Conservation (phyloP, 2,797 vertebrate genomes). For the Pseudochromis fuscus region DNA sequence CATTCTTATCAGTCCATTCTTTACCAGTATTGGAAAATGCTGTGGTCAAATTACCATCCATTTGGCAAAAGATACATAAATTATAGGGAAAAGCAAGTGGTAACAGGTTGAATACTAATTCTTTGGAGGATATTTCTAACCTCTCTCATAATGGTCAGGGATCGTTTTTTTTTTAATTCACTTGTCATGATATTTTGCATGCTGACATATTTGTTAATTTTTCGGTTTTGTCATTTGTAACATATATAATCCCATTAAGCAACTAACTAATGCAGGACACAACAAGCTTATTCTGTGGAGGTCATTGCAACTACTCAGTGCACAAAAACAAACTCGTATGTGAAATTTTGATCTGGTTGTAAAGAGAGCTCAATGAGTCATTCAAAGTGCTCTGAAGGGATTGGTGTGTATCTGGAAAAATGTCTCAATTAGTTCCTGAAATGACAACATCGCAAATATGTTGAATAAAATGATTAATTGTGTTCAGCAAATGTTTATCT, state of each 20-base stretch:
- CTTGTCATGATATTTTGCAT: neutral
- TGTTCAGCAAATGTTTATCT: neutral
- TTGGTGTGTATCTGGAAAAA: neutral
- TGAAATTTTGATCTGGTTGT: neutral
- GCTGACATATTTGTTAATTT: neutral
- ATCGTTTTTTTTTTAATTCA: conserved; percentile 25
- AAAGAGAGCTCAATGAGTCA: neutral
- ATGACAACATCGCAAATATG: conserved; percentile 1
- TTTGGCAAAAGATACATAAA: conserved; percentile 46
- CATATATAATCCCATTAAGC: neutral
- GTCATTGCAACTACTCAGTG: neutral
- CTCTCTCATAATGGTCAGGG: neutral
- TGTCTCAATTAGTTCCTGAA: neutral
- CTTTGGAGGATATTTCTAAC: neutral
- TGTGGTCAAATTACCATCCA: conserved; percentile 61
- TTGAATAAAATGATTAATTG: neutral
- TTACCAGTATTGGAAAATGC: conserved; percentile 69
- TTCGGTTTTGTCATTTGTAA: conserved; percentile 10
- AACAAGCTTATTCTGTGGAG: neutral
- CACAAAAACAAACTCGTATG: conserved; percentile 3
- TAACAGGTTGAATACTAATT: conserved; percentile 9
- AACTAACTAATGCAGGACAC: neutral
- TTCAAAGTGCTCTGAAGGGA: neutral
- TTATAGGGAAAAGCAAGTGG: neutral
- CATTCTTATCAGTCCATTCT: conserved; percentile 69